Base-by-base conservation (phyloP, 2,113 vertebrate genomes). In the Narcine bancroftii region DNA sequence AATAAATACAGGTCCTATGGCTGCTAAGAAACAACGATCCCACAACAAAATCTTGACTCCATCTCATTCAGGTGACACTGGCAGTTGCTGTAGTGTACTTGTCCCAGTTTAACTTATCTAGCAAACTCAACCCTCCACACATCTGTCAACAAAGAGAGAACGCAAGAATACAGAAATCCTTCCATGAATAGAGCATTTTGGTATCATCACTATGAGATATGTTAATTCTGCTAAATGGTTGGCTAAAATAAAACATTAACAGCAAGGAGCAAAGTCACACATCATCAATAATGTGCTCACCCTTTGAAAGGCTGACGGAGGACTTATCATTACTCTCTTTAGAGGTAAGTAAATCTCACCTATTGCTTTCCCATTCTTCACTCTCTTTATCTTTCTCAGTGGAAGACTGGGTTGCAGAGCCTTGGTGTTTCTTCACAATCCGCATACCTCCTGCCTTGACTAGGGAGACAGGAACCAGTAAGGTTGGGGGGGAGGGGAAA, bases 401-500 rank as follows among this genome's bases (percentile, higher is more conserved):
- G 97, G 76, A 94, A 56, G 60, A 97, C 97, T 92, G 81, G 24
- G 24, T 29, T 39, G 93, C 95, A 60, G 95, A 56, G 72, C 95
- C 92, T 93, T 97, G 97, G 93, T 99, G 98, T 94, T 99, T 99
- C 96, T 99, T 98, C 93, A 99, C 99, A 93, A 99, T 99, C 92
- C 99, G 96, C 98, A 99, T 99, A 0, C 98, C 98, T 24, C 98
- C 99, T 77, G 97, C 98, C 94, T 98, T 99, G 73, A 99, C 99
- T 99, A 94, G 29, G 21, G 96, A 96, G 0, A 39, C 85, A 95
- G 94, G 36, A 42, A 42, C 39, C 75, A 36, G 66, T 21, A 63
- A 10, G 6, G 72, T n/a, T 1, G 10, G 72, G 29, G 33, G 33
- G 73, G 29, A 36, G 75, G 42, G 36, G 69, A n/a, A 26, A 9